phyloP scores from a whole-genome alignment of 1,140 invertebrate species.

The Zaprionus gabonicus region DNA sequence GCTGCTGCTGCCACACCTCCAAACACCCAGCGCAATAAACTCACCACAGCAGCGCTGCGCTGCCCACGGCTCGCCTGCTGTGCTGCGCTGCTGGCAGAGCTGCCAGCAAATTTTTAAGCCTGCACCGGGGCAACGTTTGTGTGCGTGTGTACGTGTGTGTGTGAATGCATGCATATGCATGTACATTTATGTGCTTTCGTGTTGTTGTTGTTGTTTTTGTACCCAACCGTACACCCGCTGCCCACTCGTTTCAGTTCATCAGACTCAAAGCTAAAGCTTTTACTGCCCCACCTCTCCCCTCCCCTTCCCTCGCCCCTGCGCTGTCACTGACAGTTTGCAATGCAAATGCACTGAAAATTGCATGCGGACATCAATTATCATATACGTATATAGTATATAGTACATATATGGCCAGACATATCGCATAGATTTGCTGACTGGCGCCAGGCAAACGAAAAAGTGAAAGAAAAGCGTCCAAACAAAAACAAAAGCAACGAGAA shows the following conservation, averaged over 20 bases:
- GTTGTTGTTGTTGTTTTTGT: neutral
- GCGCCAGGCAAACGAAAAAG: constrained; percentile 23
- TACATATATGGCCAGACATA: constrained; percentile 45
- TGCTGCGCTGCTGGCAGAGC: constrained; percentile 21
- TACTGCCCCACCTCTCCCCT: constrained; percentile 7
- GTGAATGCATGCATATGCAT: neutral
- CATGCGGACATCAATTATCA: constrained; percentile 59
- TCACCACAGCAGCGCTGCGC: constrained; percentile 50
- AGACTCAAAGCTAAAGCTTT: constrained; percentile 47
- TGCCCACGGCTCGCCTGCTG: constrained; percentile 7
- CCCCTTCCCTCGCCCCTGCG: constrained; percentile 2
- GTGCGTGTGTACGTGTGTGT: constrained; percentile 17
- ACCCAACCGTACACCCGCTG: constrained; percentile 2
- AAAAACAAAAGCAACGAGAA: constrained; percentile 9
- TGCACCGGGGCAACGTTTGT: constrained; percentile 21
- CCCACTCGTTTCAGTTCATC: constrained; percentile 47
- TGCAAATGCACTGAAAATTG: constrained; percentile 76
- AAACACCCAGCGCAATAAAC: constrained; percentile 43
- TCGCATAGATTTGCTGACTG: constrained; percentile 29
- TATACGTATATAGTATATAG: neutral
- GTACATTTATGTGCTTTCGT: neutral
- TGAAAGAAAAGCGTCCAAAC: neutral
- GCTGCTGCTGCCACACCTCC: constrained; percentile 60
- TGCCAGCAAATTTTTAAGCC: constrained; percentile 39
- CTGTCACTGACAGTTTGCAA: constrained; percentile 36